phyloP scores from a whole-genome alignment of 2,113 vertebrate species.

The human region GRCh38 chr12:115822001-115822500 shows the following conservation, averaged over 20 bases:
- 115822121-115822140: too few relatives aligned
- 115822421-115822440: not conserved
- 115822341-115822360: not conserved
- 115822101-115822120: not conserved
- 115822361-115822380: not conserved
- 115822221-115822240: fast-evolving
- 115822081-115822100: not conserved
- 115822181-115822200: too few relatives aligned
- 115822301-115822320: not conserved
- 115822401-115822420: not conserved
- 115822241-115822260: not conserved
- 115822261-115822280: not conserved
- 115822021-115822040: not conserved
- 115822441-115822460: not conserved
- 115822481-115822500: not conserved
- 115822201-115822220: not conserved
- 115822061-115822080: not conserved
- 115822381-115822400: not conserved
- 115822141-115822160: too few relatives aligned
- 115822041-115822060: not conserved
- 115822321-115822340: not conserved
- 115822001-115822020: not conserved
- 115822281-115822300: not conserved
- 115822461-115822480: not conserved
- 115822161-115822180: fast-evolving